Evolutionary conservation across 2,797 vertebrate genomes (phyloP), one percentile per base, ranked within the genome.

Genomic region (Megaceryle alcyon): DNA sequence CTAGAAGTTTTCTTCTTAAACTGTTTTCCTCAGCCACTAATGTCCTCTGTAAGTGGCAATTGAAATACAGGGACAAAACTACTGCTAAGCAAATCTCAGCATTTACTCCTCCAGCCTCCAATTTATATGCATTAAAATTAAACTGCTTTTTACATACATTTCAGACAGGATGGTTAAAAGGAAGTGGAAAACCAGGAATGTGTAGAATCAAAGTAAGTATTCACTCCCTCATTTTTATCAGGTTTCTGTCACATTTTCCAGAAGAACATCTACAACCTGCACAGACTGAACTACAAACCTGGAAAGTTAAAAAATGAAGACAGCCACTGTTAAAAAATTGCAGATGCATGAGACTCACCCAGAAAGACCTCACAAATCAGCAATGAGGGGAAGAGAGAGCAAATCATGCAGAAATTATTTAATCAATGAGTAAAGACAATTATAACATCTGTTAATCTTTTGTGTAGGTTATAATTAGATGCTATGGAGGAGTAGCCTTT

Each of bases 381-480:
- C 86, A 86, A 46, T 48, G 90, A 85, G 94, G 85, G 95, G 94
- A 94, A 88, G 92, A 94, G 86, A 95, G 86, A 95, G 63, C 93
- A 96, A 97, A 96, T 97, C 98, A 98, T 97, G 98, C 98, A 98
- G 98, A 98, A 98, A 98, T 96, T 98, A 98, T 98, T 98, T 98
- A 98, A 98, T 98, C 98, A 98, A 98, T 98, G 98, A 97, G 97
- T 97, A 98, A 98, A 98, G 98, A 98, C 98, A 98, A 99, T 98
- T 97, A 98, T 98, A 99, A 99, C 99, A 99, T 99, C 98, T 99
- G 98, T 98, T 99, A 98, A 98, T 98, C 98, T 98, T 98, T 99
- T 99, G 98, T 98, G 98, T 96, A 97, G 96, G 94, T 98, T 98
- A 98, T 99, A 99, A 99, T 99, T 98, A 99, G 98, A 98, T 97